Conservation (phyloP, 2,797 vertebrate genomes). For the Phrynocephalus guinanensis region DNA sequence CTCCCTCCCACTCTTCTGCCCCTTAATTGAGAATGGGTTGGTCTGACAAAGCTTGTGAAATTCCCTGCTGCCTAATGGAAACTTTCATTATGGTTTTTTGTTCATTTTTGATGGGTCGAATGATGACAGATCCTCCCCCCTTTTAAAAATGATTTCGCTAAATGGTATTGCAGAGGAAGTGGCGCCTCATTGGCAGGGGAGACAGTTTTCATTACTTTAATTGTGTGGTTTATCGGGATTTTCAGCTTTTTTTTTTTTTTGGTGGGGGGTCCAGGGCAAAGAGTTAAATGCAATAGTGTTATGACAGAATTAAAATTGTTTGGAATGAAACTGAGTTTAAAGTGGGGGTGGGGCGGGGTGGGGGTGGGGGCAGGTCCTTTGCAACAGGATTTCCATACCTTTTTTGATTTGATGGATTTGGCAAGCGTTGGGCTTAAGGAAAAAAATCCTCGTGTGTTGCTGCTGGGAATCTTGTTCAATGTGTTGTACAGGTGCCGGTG, state of each 20-base stretch:
- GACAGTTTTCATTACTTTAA: slow-evolving; percentile 86
- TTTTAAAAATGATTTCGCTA: slow-evolving; percentile 66
- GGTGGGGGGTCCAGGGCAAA: neutral
- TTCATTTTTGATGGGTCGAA: slow-evolving; percentile 63
- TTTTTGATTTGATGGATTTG: slow-evolving; percentile 83
- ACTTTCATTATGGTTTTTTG: neutral
- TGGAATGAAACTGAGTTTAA: slow-evolving; percentile 83
- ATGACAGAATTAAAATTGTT: slow-evolving; percentile 87
- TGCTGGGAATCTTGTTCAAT: slow-evolving; percentile 76
- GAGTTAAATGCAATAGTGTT: slow-evolving; percentile 82
- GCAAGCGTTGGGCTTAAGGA: slow-evolving; percentile 58
- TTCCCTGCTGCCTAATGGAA: slow-evolving; percentile 26
- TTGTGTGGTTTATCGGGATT: slow-evolving; percentile 87
- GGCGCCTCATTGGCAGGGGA: slow-evolving; percentile 75
- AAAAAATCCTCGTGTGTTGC: slow-evolving; percentile 78
- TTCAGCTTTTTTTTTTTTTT: slow-evolving; percentile 81
- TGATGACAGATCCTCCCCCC: slow-evolving; percentile 39
- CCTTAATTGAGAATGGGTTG: slow-evolving; percentile 16
- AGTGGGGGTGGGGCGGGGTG: slow-evolving; percentile 42
- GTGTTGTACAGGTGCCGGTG: slow-evolving; percentile 79
- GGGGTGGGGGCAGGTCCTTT: slow-evolving; percentile 71
- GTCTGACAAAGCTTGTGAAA: slow-evolving; percentile 10
- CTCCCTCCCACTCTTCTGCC: too few species aligned
- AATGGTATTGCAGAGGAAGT: slow-evolving; percentile 75
- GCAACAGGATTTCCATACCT: slow-evolving; percentile 84